Percentiles rank a stretch among this genome's conserved stretches.
phyloP scores from a whole-genome alignment of 1,140 invertebrate genomes.

The Chironomus tepperi region DNA sequence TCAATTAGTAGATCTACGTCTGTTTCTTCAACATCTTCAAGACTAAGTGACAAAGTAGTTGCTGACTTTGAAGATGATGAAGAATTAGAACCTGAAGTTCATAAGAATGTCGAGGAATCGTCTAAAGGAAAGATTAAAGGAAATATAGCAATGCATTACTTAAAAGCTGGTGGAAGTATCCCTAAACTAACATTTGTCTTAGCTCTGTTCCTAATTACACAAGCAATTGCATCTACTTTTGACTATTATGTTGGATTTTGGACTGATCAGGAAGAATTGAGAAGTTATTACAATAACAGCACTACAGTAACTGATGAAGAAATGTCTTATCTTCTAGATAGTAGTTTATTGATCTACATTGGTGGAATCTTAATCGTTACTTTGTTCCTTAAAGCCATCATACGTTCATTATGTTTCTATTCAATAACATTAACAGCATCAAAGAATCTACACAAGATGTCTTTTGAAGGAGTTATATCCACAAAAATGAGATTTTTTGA shows the following conservation, averaged over 20 bases:
- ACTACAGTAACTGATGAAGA: not conserved
- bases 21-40: not conserved
- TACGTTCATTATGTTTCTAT: constrained; percentile 25
- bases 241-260: constrained; percentile 56
- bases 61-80: not conserved
- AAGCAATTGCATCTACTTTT: constrained; percentile 42
- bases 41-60: not conserved
- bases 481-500: constrained; percentile 71
- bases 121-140: constrained; percentile 29
- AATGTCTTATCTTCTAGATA: constrained; percentile 25
- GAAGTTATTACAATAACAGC: not conserved
- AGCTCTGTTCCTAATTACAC: constrained; percentile 40
- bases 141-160: constrained; percentile 27
- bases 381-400: constrained; percentile 41
- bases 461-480: constrained; percentile 25
- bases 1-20: not conserved
- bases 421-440: not conserved
- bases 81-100: constrained; percentile 10
- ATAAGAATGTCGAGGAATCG: constrained; percentile 22
- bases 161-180: constrained; percentile 33
- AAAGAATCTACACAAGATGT: constrained; percentile 24
- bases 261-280: constrained; percentile 30
- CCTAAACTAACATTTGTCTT: constrained; percentile 37
- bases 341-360: constrained; percentile 41
- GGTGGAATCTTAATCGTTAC: constrained; percentile 43